Evolutionary conservation across 1,140 invertebrate genomes (phyloP), one percentile per base, ranked within the genome.

Genomic region (Drosophila ambigua): DNA sequence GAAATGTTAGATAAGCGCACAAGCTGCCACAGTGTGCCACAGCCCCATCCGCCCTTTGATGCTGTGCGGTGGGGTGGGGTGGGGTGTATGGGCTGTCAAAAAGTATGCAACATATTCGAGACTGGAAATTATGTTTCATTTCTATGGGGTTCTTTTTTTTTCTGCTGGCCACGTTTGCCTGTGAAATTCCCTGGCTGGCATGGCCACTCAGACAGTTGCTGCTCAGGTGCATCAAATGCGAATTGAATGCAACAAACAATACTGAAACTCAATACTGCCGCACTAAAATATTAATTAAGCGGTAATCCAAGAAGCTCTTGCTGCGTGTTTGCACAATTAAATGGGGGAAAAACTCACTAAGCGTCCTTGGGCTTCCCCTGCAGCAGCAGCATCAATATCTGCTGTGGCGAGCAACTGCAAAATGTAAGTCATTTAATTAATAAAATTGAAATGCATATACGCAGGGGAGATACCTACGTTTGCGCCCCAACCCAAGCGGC

Each of bases 381-480:
- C 23, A 46, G 1, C n/a, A 46, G 58, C 4, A 7, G 13, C n/a
- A 31, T 46, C 23, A 11, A 5, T 11, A 5, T 15, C 45, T 35
- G 16, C 15, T 9, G 49, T 15, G 49, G 53, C 53, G n/a, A 80
- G 53, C 77, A 76, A 48, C 60, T 58, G 57, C 58, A 46, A 46
- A 82, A 77, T 76, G 67, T 77, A 85, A 85, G 80, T 85, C 81
- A 84, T 84, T 84, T 80, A 81, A 71, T 84, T 87, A 87, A 84
- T 84, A 77, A 77, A 84, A 84, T 77, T 81, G 73, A 77, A 81
- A 9, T 51, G 82, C 73, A 81, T 65, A 77, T 72, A 41, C 20
- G 4, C 20, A 20, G 20, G 16, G 23, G 2, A 31, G 45, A 20
- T 8, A 44, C 26, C 35, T 52, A 44, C 26, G 45, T 52, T 43